Evolutionary conservation across 2,888 invertebrate species (phyloP), one percentile per base, ranked within the genome.

Genomic region (Ormyrus rosae): DNA sequence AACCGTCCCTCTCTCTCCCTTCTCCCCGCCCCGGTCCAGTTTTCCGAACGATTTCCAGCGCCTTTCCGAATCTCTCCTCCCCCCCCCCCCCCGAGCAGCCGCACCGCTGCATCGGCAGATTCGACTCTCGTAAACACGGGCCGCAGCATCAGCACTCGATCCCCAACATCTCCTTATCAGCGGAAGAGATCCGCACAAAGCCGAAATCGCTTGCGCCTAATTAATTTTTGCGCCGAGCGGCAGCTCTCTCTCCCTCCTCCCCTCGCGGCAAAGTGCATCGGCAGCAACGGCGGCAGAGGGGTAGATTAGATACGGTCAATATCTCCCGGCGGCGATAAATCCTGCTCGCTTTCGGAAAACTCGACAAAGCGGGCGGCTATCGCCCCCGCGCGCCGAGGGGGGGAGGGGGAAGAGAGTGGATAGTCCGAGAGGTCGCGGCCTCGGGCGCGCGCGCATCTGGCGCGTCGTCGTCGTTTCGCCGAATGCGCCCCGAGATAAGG

Each of bases 151-250:
- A 19, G 19, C 19, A 19, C 19, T 19, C 19, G 19, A 19, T 19
- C 19, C 19, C 19, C 19, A 19, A 19, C 19, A 19, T 19, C 19
- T 19, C 19, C 19, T 19, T 19, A 19, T 19, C 19, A 19, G 19
- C 19, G 19, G 19, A 19, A 56, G 45, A 7, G n/a, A 56, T 45
- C 7, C 56, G 8, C 34, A 46, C 6, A 2, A 2, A 13, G 50
- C 19, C 19, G 19, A 13, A 45, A 3, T 50, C 68, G 10, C 45
- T 53, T 6, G 5, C 74, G 13, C 46, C 65, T 70, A 80, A 80
- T 80, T 80, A 74, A 80, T 80, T 80, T 79, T 79, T 68, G 55
- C 78, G 45, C 67, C 55, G 55, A 53, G 46, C 5, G 8, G 67
- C 55, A 6, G 11, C 74, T 7, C 53, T 45, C 19, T 9, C 72